Conservation (phyloP, 2,113 vertebrate species). For the Antennarius striatus region DNA sequence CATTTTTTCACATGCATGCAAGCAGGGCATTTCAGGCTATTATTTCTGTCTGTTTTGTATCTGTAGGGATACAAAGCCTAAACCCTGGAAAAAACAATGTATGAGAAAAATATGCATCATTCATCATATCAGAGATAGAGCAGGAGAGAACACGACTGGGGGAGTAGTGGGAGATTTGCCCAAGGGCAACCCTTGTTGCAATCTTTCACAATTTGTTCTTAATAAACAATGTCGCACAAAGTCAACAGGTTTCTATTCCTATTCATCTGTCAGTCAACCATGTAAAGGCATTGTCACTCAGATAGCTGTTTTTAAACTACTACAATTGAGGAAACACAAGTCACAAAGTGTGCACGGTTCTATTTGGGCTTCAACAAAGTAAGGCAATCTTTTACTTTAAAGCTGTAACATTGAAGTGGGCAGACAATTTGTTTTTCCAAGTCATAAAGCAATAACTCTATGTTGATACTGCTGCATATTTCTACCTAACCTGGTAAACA, state of each 20-base stretch:
- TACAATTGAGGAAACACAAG: too few relatives aligned
- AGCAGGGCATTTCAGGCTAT: constrained; percentile 38
- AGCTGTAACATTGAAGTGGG: too few relatives aligned
- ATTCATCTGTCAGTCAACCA: constrained; percentile 51
- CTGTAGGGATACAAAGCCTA: constrained; percentile 51
- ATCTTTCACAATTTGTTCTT: constrained; percentile 69
- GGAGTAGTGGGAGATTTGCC: constrained; percentile 38
- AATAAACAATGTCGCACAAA: constrained; percentile 65
- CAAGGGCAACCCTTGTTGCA: constrained; percentile 50
- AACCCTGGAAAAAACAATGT: constrained; percentile 71
- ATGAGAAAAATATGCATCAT: constrained; percentile 62
- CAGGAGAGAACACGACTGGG: constrained; percentile 35
- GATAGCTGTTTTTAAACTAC: too few relatives aligned
- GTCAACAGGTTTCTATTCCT: constrained; percentile 44
- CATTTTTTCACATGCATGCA: constrained; percentile 59
- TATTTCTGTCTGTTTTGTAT: constrained; percentile 14
- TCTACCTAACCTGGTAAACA: constrained; percentile 30
- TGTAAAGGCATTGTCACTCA: constrained; percentile 6
- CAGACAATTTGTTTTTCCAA: too few relatives aligned
- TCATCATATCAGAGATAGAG: constrained; percentile 52
- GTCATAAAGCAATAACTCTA: background rate
- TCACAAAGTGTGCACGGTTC: too few relatives aligned
- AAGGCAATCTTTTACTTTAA: too few relatives aligned
- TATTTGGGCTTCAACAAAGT: too few relatives aligned
- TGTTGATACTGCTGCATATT: constrained; percentile 12